Conservation (phyloP, 2,113 vertebrate genomes). For the Varanus komodoensis region DNA sequence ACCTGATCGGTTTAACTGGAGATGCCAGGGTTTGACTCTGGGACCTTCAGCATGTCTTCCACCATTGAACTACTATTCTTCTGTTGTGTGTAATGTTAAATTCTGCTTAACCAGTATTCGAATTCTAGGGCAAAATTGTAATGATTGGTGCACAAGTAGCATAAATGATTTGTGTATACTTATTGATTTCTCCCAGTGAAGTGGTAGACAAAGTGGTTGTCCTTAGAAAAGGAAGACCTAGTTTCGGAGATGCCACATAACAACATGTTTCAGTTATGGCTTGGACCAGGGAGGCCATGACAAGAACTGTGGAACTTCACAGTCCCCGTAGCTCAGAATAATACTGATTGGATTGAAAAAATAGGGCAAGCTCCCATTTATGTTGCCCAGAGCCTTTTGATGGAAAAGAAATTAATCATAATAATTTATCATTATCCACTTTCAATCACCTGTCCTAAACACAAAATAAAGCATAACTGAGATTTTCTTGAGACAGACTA, state of each 20-base stretch:
- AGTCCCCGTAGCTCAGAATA: not conserved
- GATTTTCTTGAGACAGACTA: not conserved
- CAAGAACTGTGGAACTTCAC: not conserved
- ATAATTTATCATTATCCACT: not conserved
- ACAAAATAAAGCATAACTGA: not conserved
- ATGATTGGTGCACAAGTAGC: not conserved
- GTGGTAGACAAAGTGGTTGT: not conserved
- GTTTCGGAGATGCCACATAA: not conserved
- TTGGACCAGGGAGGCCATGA: not conserved
- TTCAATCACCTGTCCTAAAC: not conserved
- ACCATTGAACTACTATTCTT: not conserved
- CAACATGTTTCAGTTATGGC: not conserved
- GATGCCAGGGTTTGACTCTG: not conserved
- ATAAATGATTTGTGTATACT: not conserved
- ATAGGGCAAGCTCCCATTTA: not conserved
- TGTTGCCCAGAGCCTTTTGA: not conserved
- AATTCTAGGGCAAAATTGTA: not conserved
- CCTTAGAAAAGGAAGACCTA: not conserved
- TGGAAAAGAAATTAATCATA: not conserved
- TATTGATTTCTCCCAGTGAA: not conserved
- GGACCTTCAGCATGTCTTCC: not conserved
- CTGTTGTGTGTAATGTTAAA: slow-evolving; percentile 19
- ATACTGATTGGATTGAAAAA: not conserved
- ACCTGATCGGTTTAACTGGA: not conserved
- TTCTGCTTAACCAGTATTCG: slow-evolving; percentile 20